phyloP scores from a whole-genome alignment of 2,113 vertebrate species.

The Hippocampus barbouri region DNA sequence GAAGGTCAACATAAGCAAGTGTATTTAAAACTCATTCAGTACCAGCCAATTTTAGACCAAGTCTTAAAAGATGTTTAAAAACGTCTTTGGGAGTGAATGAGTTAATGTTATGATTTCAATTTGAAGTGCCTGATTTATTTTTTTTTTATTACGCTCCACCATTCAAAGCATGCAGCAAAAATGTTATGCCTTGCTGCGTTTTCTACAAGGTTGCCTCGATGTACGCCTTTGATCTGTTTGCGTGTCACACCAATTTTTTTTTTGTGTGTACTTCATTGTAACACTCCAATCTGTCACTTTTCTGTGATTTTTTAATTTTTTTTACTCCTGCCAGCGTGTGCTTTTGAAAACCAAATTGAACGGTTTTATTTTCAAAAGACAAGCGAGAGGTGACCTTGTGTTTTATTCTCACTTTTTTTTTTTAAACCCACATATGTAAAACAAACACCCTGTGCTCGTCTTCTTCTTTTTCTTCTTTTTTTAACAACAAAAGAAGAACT shows the following conservation, averaged over 20 bases:
- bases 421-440: not conserved
- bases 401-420: not conserved
- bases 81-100: too few relatives aligned
- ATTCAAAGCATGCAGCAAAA: not conserved
- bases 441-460: not conserved
- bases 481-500: constrained; percentile 12
- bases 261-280: not conserved
- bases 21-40: too few relatives aligned
- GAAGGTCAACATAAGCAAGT: too few relatives aligned
- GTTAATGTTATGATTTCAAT: too few relatives aligned
- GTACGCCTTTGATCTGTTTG: constrained; percentile 26
- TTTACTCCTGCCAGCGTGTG: constrained; percentile 16
- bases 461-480: constrained; percentile 15
- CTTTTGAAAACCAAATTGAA: constrained; percentile 5
- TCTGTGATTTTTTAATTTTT: not conserved
- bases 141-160: not conserved
- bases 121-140: not conserved
- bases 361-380: not conserved
- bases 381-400: not conserved
- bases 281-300: not conserved
- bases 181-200: not conserved
- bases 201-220: not conserved
- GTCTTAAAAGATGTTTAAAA: too few relatives aligned
- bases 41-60: too few relatives aligned
- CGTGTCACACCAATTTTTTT: constrained; percentile 5